Base-by-base conservation (phyloP, 1,140 invertebrate genomes). In the Sycophaga agraensis region DNA sequence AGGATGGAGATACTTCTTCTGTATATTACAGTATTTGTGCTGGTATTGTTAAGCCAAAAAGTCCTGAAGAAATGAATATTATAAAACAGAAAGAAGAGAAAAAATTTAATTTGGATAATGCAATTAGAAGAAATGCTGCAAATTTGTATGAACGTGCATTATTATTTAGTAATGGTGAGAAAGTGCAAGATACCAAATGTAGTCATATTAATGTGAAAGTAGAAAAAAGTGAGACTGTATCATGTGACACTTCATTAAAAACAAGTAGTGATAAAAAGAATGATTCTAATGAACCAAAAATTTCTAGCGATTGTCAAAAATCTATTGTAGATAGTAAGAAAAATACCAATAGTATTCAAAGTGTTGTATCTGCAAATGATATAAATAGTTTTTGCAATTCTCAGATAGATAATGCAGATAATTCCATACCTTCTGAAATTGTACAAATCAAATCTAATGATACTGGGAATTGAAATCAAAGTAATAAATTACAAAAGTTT, bases 71-170 rank as follows among this genome's bases (percentile, higher is more conserved):
- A 42, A 68, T 68, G 4, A 76, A 73, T 59, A 21, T 57, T 19
- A 31, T 65, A 50, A 73, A 68, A 39, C 67, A 69, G 55, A 78
- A 68, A 16, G 67, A 68, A 46, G 71, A 74, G 6, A 74, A 72
- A 40, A 77, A 70, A 46, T 45, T 40, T 9, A 51, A 72, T 42
- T 65, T 78, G 14, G 71, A 77, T 53, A 72, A 56, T 56, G 72
- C 78, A 63, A 78, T 79, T 1, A 69, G 66, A 5, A 72, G 71
- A 17, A 77, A 79, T 45, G 73, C 68, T 35, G 66, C 71, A 11
- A 70, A 76, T 64, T 70, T 80, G 22, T 76, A 78, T 43, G 75
- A 79, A 65, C 59, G 79, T 46, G 77, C 78, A 17, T 73, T 75
- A 54, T 51, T 67, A 4, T 3, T 68, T 9, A 19, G 49, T 37